Percentiles rank a stretch among this genome's conserved stretches.
phyloP scores from a whole-genome alignment of 2,888 invertebrate species.

The Leptogaster cylindrica region DNA sequence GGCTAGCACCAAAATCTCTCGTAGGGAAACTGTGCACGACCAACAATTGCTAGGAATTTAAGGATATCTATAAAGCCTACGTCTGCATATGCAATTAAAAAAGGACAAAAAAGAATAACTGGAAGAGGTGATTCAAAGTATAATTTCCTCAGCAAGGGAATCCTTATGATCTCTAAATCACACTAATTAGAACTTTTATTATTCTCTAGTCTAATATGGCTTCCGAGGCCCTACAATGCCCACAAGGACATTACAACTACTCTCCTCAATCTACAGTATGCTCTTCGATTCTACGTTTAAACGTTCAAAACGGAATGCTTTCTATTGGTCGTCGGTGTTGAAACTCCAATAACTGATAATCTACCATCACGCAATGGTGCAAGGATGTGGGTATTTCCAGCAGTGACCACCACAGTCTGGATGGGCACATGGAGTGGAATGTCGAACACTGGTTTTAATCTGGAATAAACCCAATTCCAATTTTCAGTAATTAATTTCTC shows the following conservation, averaged over 20 bases:
- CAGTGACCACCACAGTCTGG: slow-evolving; percentile 63
- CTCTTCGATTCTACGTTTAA: slow-evolving; percentile 48
- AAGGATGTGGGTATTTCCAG: slow-evolving; percentile 66
- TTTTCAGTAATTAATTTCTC: too few relatives aligned
- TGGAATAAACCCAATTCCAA: too few relatives aligned
- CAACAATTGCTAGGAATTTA: slow-evolving; percentile 31
- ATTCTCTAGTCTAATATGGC: neutral
- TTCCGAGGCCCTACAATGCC: neutral
- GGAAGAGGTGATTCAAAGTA: neutral
- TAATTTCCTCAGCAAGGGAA: slow-evolving; percentile 1
- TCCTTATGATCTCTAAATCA: neutral
- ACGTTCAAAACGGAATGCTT: slow-evolving; percentile 62
- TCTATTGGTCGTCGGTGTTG: slow-evolving; percentile 56
- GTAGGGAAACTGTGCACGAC: slow-evolving; percentile 15
- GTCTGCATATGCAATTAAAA: too few relatives aligned
- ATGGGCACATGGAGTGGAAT: slow-evolving; percentile 65
- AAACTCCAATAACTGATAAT: slow-evolving; percentile 63
- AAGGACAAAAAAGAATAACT: neutral
- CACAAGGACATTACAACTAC: neutral
- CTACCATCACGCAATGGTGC: slow-evolving; percentile 67
- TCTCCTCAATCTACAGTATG: neutral
- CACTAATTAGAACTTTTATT: slow-evolving; percentile 7
- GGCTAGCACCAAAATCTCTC: slow-evolving; percentile 29
- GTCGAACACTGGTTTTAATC: slow-evolving; percentile 64
- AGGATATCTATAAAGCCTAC: too few relatives aligned